These are phyloP conservation scores for Dicerorhinus sumatrensis DNA, from an alignment of 2,113 vertebrate genomes.

Conservation along the genomic window DNA sequence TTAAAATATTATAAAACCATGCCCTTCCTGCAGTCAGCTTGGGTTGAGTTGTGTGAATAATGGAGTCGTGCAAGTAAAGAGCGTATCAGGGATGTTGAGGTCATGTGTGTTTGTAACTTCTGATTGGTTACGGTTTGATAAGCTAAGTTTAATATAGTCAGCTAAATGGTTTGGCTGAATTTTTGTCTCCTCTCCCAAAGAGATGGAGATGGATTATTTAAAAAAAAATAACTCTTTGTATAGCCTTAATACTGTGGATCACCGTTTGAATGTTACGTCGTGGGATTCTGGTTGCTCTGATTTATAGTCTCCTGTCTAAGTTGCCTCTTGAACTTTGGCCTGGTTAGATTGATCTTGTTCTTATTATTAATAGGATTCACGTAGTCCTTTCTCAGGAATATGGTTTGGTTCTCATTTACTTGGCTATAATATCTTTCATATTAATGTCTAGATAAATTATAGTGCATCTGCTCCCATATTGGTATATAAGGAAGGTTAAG, in stretches of 20 bases:
- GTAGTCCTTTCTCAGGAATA: background rate
- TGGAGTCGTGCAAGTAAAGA: background rate
- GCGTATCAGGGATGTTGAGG: background rate
- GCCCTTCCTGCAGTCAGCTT: background rate
- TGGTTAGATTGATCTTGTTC: background rate
- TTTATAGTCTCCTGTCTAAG: background rate
- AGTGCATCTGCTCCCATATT: background rate
- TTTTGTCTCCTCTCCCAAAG: slow-evolving; percentile 37
- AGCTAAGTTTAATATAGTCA: background rate
- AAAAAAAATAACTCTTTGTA: background rate
- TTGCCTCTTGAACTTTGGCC: background rate
- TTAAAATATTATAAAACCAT: background rate
- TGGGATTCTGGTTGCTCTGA: slow-evolving; percentile 5
- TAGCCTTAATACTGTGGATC: background rate
- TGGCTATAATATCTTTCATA: background rate
- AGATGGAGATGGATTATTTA: background rate
- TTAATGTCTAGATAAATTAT: background rate
- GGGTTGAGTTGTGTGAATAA: background rate
- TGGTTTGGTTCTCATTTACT: background rate
- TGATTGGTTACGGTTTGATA: background rate
- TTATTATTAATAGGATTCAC: background rate
- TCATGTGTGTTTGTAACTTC: background rate
- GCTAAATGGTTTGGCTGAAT: background rate
- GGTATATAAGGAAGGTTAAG: background rate
- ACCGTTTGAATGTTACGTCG: background rate